Evolutionary conservation across 2,113 vertebrate species (phyloP).

Genomic region (Xyrauchen texanus): DNA sequence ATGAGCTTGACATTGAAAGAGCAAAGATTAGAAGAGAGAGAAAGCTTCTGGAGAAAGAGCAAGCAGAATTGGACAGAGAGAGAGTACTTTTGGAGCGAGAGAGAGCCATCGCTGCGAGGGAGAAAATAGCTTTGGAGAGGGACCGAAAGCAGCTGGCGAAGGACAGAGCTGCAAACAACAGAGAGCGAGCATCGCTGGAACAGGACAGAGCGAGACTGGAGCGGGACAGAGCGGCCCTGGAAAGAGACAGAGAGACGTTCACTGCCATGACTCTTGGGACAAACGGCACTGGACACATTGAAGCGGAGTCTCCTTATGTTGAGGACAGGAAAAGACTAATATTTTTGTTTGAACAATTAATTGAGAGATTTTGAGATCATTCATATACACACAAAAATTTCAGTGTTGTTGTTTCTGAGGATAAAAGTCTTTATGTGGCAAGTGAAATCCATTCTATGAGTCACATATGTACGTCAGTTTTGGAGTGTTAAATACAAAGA

Average conservation of each 20-base stretch:
- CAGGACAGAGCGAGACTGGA: conserved; percentile 58
- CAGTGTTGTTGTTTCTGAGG: neutral
- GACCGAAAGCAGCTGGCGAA: conserved; percentile 71
- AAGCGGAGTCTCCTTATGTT: conserved; percentile 33
- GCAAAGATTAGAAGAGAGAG: conserved; percentile 61
- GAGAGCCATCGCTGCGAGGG: conserved; percentile 63
- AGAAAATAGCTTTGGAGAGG: conserved; percentile 63
- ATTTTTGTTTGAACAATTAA: conserved; percentile 49
- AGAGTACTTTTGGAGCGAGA: conserved; percentile 59
- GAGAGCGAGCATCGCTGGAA: conserved; percentile 60
- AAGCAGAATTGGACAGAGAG: conserved; percentile 67
- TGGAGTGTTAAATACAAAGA: too few species aligned
- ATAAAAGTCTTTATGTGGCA: too few species aligned
- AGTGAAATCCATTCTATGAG: too few species aligned
- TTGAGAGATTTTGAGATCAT: conserved; percentile 51
- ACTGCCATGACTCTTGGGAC: conserved; percentile 23
- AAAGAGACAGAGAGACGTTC: conserved; percentile 57
- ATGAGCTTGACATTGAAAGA: conserved; percentile 55
- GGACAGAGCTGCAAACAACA: conserved; percentile 63
- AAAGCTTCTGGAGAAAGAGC: conserved; percentile 64
- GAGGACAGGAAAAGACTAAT: conserved; percentile 51
- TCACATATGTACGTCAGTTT: too few species aligned
- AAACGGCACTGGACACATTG: conserved; percentile 5
- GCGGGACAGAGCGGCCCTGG: conserved; percentile 60
- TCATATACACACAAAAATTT: neutral